Percentiles rank a stretch among this genome's conserved stretches.
phyloP scores from a whole-genome alignment of 2,888 invertebrate species.

The Pheosia tremula region DNA sequence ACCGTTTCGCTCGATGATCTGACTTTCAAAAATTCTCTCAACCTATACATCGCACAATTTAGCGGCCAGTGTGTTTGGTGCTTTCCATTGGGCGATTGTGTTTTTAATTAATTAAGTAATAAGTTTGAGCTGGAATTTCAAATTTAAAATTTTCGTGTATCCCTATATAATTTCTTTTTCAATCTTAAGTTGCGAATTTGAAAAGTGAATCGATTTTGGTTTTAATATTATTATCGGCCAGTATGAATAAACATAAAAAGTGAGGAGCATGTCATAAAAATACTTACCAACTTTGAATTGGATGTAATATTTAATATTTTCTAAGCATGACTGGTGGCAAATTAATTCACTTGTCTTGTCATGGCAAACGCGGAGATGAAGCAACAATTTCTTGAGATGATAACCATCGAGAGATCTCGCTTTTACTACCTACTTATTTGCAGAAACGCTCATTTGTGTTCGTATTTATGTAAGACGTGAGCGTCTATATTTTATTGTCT shows the following conservation, averaged over 20 bases:
- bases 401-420: conserved; percentile 1
- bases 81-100: conserved; percentile 29
- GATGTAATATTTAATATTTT: neutral
- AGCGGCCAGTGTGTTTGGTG: conserved; percentile 55
- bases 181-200: conserved; percentile 24
- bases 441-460: conserved; percentile 5
- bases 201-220: too few relatives aligned
- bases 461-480: neutral
- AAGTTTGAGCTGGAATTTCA: conserved; percentile 16
- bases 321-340: conserved; percentile 1
- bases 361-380: neutral
- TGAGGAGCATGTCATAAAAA: too few relatives aligned
- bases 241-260: too few relatives aligned
- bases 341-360: conserved; percentile 5
- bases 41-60: conserved; percentile 53
- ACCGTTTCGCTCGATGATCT: conserved; percentile 68
- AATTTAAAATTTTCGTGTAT: conserved; percentile 20
- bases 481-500: neutral
- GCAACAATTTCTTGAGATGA: conserved; percentile 7
- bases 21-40: conserved; percentile 79
- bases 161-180: conserved; percentile 29
- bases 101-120: conserved; percentile 8
- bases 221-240: too few relatives aligned
- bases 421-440: conserved; percentile 3
- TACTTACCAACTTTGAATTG: too few relatives aligned